Evolutionary conservation across 1,140 invertebrate genomes (phyloP), one percentile per base, ranked within the genome.

Genomic region (Solenopsis invicta): DNA sequence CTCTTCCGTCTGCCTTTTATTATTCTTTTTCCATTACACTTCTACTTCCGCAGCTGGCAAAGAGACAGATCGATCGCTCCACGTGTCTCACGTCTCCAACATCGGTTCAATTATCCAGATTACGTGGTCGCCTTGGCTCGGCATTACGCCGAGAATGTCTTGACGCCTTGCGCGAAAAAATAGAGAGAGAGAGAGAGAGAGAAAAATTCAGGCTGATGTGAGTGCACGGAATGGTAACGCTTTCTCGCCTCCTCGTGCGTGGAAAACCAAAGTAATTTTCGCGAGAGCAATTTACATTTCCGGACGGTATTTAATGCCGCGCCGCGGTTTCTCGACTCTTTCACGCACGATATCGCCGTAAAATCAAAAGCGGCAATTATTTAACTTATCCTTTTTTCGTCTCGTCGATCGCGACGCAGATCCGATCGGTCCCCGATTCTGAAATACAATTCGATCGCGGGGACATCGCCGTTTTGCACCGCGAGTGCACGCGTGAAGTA

Each of bases 211-310:
- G 67, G 50, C 52, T 74, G 52, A 59, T 69, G 54, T 5, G 29
- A 52, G 52, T 10, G 34, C 62, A 6, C 18, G 41, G 41, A 84
- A 84, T 75, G 45, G 54, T 84, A 75, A 84, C 69, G 80, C 69
- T 84, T 84, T 84, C 80, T 84, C 80, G 54, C 69, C 80, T 84
- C 50, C 78, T 81, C 69, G 69, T 41, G 77, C 77, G 62, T 84
- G 80, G 80, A 84, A 84, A 84, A 84, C 41, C 69, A 62, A 84
- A 74, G 69, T 50, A 62, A 84, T 84, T 74, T 84, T 84, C 69
- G 69, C 24, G 80, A 61, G 41, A 74, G 41, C 34, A 62, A 75
- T 84, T 84, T 74, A 84, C 80, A 84, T 82, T 84, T 84, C 80
- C 80, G 80, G 69, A 74, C 54, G 48, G 18, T 59, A 37, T 48